Conservation (phyloP, 1,140 invertebrate genomes). For the Steinernema feltiae region DNA sequence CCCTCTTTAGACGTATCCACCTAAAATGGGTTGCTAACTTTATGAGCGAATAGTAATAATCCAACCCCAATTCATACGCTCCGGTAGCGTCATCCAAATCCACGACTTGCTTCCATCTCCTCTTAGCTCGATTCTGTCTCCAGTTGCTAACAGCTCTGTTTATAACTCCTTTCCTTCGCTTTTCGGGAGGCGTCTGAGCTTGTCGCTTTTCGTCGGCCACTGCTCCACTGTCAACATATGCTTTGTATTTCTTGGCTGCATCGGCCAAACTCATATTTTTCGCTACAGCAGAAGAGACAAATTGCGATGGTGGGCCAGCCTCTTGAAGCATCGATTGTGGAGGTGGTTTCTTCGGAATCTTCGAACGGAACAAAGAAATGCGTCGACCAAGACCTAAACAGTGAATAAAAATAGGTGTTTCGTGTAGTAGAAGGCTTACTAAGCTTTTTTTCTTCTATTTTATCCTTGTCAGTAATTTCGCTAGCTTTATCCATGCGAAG, state of each 20-base stretch:
- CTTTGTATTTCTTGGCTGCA: slow-evolving; percentile 38
- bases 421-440: slow-evolving; percentile 11
- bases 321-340: slow-evolving; percentile 15
- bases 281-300: slow-evolving; percentile 27
- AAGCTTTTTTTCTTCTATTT: not conserved
- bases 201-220: slow-evolving; percentile 34
- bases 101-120: slow-evolving; percentile 53
- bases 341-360: not conserved
- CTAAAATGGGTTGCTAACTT: slow-evolving; percentile 32
- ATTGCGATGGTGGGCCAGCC: slow-evolving; percentile 26
- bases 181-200: slow-evolving; percentile 35
- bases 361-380: slow-evolving; percentile 2
- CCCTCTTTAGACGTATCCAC: slow-evolving; percentile 43
- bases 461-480: slow-evolving; percentile 10
- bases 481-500: not conserved
- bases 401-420: not conserved
- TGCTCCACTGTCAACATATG: slow-evolving; percentile 39
- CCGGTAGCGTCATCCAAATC: slow-evolving; percentile 47
- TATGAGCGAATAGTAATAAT: slow-evolving; percentile 24
- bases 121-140: slow-evolving; percentile 41
- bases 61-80: slow-evolving; percentile 51
- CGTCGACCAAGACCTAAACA: slow-evolving; percentile 12
- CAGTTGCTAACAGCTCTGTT: slow-evolving; percentile 46
- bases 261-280: slow-evolving; percentile 29
- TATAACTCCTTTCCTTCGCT: slow-evolving; percentile 25